Conservation (phyloP, 2,113 vertebrate genomes). For the Hirundichthys speculiger region DNA sequence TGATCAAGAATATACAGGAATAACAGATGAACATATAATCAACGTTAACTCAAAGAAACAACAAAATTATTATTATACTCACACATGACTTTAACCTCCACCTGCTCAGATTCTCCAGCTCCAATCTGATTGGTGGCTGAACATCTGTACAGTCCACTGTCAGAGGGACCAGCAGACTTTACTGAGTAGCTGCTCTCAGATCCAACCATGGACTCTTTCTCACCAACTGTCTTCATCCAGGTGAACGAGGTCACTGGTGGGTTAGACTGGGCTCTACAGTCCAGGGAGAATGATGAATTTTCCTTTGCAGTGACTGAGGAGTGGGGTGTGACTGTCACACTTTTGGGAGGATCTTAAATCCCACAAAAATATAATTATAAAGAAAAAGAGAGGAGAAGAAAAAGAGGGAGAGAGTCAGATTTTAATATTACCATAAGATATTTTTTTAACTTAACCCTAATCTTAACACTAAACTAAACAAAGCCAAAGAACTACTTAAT, state of each 20-base stretch:
- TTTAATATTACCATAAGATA: too few relatives aligned
- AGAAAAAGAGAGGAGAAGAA: too few relatives aligned
- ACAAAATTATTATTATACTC: too few relatives aligned
- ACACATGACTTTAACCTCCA: slow-evolving; percentile 62
- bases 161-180: slow-evolving; percentile 8
- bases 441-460: too few relatives aligned
- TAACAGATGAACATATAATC: neutral
- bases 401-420: too few relatives aligned
- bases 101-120: slow-evolving; percentile 7
- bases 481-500: too few relatives aligned
- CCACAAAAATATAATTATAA: too few relatives aligned
- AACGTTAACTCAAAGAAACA: neutral
- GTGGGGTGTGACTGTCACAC: slow-evolving; percentile 28
- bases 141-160: slow-evolving; percentile 65
- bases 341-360: slow-evolving; percentile 62
- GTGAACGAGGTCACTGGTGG: slow-evolving; percentile 20
- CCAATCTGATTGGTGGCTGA: slow-evolving; percentile 46
- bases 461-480: too few relatives aligned
- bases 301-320: slow-evolving; percentile 38
- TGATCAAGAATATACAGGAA: neutral
- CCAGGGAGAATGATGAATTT: slow-evolving; percentile 36
- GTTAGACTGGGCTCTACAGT: slow-evolving; percentile 38
- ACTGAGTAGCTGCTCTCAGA: fast-evolving
- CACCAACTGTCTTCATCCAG: slow-evolving; percentile 52
- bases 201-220: fast-evolving